phyloP scores from a whole-genome alignment of 2,888 invertebrate genomes.

The Galerucella calmariensis region DNA sequence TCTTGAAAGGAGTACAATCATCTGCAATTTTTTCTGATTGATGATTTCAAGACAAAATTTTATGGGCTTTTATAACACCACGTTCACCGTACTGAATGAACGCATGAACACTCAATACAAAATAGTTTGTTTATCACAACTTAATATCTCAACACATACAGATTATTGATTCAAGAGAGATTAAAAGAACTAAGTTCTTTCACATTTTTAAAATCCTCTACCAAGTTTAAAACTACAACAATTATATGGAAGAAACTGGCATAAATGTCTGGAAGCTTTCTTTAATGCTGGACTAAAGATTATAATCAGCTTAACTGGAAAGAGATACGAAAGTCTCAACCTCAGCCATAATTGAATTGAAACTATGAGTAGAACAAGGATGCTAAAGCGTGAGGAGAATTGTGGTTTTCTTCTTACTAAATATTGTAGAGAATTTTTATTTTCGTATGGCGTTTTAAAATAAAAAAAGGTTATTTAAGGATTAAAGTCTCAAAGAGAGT shows the following conservation, averaged over 20 bases:
- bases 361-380: not conserved
- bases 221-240: slow-evolving; percentile 1
- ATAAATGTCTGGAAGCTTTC: slow-evolving; percentile 9
- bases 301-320: slow-evolving; percentile 18
- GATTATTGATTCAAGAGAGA: not conserved
- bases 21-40: too few species aligned
- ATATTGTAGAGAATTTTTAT: not conserved
- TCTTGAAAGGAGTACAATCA: too few species aligned
- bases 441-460: not conserved
- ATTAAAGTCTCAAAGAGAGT: too few species aligned
- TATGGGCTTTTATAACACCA: too few species aligned
- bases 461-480: not conserved
- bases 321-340: slow-evolving; percentile 13
- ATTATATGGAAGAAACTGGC: slow-evolving; percentile 12
- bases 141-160: not conserved
- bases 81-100: too few species aligned
- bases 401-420: not conserved
- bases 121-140: too few species aligned
- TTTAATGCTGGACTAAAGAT: slow-evolving; percentile 14
- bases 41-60: too few species aligned
- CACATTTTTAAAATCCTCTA: not conserved
- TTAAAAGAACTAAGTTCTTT: not conserved
- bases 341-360: slow-evolving; percentile 8
- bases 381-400: not conserved
- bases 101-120: too few species aligned